Base-by-base conservation (phyloP, 2,113 vertebrate species). In the Nerophis lumbriciformis region DNA sequence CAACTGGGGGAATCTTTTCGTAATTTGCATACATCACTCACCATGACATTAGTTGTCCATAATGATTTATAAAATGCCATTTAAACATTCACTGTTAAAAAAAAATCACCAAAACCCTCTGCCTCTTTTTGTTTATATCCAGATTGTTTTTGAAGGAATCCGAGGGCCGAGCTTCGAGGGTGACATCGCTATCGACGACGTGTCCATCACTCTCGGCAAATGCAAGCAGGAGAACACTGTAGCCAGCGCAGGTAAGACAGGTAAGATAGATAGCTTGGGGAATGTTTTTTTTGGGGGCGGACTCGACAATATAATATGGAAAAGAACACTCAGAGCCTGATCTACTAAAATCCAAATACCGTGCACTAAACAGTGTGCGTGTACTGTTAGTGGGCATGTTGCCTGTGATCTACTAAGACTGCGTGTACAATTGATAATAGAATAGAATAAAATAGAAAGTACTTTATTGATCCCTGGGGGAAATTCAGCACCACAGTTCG, bases 71-170 rank as follows among this genome's bases (percentile, higher is more conserved):
- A 37, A 48, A 37, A 15, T 35, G 7, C 14, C 13, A 54, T 5
- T 54, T 36, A 8, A n/a, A 0, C 7, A 37, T 8, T 54, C 36
- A n/a, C 7, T 54, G 38, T 39, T 28, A 28, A 39, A 39, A 6
- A 6, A 39, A 8, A 7, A 39, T 39, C 4, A 39, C 5, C 52
- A 12, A 11, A 39, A 5, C 1, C 37, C 37, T 42, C 14, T 57
- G 9, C 53, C 44, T 71, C 13, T 65, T 6, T 61, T 50, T 70
- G 10, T 77, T 49, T 76, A 53, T 56, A 69, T 42, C 4, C 88
- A 99, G 96, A 93, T 98, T 78, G 93, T 99, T 75, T 98, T 98
- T 2, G 96, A 99, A 88, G 96, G 94, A 45, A 92, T 97, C 58
- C 92, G 95, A 61, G 96, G 95, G 28, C 88, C 88, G 0, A 90